Conservation (phyloP, 1,140 invertebrate species). For the Bradynema listronoti region DNA sequence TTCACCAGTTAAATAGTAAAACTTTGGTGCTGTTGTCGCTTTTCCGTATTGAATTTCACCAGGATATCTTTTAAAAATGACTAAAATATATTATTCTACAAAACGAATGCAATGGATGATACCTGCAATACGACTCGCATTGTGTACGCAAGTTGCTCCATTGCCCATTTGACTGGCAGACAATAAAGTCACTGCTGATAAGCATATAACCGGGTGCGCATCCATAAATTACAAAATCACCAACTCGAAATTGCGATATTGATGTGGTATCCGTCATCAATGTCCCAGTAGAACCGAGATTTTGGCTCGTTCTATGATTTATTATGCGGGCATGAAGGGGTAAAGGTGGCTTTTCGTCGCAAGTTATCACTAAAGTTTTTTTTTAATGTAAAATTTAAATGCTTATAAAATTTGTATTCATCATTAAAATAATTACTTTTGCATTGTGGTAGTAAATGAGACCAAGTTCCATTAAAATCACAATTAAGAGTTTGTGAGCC, state of each 20-base stretch:
- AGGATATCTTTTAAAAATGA: no score
- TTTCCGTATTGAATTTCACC: constrained; percentile 23
- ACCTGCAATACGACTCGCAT: constrained; percentile 31
- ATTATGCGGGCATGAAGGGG: constrained; percentile 17
- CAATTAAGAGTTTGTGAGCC: constrained; percentile 30
- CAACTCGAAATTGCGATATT: constrained; percentile 23
- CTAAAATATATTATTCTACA: no score
- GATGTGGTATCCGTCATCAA: no score
- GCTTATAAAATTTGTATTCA: constrained; percentile 3
- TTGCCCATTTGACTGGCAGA: constrained; percentile 36
- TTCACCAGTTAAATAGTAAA: constrained; percentile 32
- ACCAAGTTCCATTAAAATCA: constrained; percentile 30
- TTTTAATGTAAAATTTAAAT: background rate
- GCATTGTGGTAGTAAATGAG: constrained; percentile 20
- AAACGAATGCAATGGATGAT: no score
- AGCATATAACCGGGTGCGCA: constrained; percentile 30
- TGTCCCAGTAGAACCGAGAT: background rate
- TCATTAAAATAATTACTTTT: constrained; percentile 26
- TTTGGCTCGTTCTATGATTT: constrained; percentile 1
- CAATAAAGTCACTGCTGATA: constrained; percentile 43
- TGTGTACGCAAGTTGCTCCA: constrained; percentile 28
- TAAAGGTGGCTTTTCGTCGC: constrained; percentile 13
- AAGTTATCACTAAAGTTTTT: constrained; percentile 23
- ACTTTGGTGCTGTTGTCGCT: constrained; percentile 30
- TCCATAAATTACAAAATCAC: constrained; percentile 32